phyloP scores from a whole-genome alignment of 1,140 invertebrate species.

The Platyscapa corneri region DNA sequence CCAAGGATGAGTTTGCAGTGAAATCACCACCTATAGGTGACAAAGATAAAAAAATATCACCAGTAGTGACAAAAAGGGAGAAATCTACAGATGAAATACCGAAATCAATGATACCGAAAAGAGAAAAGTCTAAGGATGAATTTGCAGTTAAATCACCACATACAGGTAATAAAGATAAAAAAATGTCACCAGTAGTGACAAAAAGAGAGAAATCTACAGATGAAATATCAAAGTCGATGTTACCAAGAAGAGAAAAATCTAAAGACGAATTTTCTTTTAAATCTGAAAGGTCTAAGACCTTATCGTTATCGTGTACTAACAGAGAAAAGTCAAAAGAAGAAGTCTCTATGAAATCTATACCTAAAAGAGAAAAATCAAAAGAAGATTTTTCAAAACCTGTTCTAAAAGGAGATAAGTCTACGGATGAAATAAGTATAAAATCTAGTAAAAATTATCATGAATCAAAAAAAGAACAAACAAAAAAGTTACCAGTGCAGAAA shows the following conservation, averaged over 20 bases:
- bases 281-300: slow-evolving; percentile 33
- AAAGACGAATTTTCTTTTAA: slow-evolving; percentile 6
- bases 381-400: slow-evolving; percentile 24
- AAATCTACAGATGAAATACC: slow-evolving; percentile 40
- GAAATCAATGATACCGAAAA: slow-evolving; percentile 32
- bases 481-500: background rate
- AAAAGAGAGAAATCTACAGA: slow-evolving; percentile 32
- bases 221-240: slow-evolving; percentile 31
- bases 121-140: slow-evolving; percentile 47
- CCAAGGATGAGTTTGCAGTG: no score
- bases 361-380: slow-evolving; percentile 37
- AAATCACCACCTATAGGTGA: no score
- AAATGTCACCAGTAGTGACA: background rate
- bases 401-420: slow-evolving; percentile 38
- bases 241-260: slow-evolving; percentile 32
- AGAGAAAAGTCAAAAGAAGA: slow-evolving; percentile 30
- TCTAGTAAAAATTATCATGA: background rate
- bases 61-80: background rate
- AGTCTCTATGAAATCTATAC: background rate
- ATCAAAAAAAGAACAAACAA: background rate
- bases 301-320: background rate
- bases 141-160: background rate
- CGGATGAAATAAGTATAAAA: slow-evolving; percentile 6
- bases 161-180: slow-evolving; percentile 3
- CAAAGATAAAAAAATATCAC: no score